Base-by-base conservation (phyloP, 2,888 invertebrate genomes). In the Quadroppia sp. region DNA sequence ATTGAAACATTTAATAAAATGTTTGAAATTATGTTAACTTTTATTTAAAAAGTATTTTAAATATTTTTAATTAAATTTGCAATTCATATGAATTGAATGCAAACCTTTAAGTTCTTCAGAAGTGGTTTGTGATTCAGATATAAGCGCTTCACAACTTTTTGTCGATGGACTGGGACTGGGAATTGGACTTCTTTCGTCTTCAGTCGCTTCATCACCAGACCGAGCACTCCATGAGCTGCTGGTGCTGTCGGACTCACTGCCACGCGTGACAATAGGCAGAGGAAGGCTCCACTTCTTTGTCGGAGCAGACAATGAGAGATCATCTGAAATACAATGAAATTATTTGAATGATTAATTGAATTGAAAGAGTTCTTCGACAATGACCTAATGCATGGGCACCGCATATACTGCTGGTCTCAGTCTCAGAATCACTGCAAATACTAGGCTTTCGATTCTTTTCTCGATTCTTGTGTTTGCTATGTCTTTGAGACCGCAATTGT, bases 181-280 rank as follows among this genome's bases (percentile, higher is more conserved):
- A 36, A 74, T 53, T n/a, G 74, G 74, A 70, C 74, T 74, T 25
- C 74, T 70, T 20, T 74, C 74, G 28, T 74, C 74, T 45, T 74
- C 74, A 30, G 74, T 74, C 23, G 56, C 40, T 42, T 74, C 74
- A 56, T 74, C 74, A 1, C 50, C 74, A 15, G 74, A 74, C 23
- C 74, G n/a, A 30, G 74, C 74, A 59, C 48, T 50, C 74, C 74
- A 74, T 17, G 61, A 61, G 25, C 70, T 70, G 20, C 70, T 70
- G 48, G 74, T 70, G 32, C 70, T 70, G 28, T 74, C 74, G 1
- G 74, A 74, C 48, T 74, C 74, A n/a, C 70, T 70, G 53, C 74
- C 70, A 32, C 74, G 70, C 17, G 70, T 70, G 30, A 50, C 74
- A 1, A 70, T 36, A 9, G 74, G 74, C 70, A 74, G 25, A 25